Conservation (phyloP, 2,888 invertebrate genomes). For the Dromius quadrimaculatus region DNA sequence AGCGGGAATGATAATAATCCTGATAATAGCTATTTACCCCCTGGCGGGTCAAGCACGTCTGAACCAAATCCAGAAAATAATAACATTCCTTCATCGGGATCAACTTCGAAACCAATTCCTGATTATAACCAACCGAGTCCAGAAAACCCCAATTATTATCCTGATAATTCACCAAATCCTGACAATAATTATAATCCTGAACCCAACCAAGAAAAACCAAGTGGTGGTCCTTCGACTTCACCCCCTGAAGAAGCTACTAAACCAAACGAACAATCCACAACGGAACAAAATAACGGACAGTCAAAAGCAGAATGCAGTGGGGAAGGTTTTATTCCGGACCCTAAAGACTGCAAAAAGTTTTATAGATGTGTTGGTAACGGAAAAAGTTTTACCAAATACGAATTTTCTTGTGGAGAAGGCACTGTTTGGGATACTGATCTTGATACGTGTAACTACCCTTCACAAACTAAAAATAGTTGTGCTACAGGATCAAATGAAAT, state of each 20-base stretch:
- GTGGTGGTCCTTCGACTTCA: too few relatives aligned
- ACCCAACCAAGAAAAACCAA: too few relatives aligned
- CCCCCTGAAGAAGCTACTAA: neutral
- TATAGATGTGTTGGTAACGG: slow-evolving; percentile 80
- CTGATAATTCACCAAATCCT: neutral
- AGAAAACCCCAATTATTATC: too few relatives aligned
- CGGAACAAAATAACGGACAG: neutral
- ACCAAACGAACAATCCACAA: too few relatives aligned
- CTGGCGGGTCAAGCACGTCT: too few relatives aligned
- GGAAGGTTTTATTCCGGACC: slow-evolving; percentile 80
- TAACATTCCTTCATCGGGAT: neutral
- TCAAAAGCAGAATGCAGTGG: slow-evolving; percentile 66
- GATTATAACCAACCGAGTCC: neutral
- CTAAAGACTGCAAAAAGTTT: slow-evolving; percentile 79
- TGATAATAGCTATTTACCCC: too few relatives aligned
- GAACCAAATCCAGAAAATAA: neutral
- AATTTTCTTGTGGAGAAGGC: slow-evolving; percentile 80
- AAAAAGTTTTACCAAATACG: slow-evolving; percentile 73
- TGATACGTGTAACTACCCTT: slow-evolving; percentile 79
- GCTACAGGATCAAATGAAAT: neutral
- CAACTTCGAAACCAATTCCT: neutral
- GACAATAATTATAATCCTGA: neutral
- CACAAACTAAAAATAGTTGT: slow-evolving; percentile 63
- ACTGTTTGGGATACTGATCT: slow-evolving; percentile 81
- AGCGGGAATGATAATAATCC: neutral